Conservation (phyloP, 1,140 invertebrate species). For the Neelides sp. region DNA sequence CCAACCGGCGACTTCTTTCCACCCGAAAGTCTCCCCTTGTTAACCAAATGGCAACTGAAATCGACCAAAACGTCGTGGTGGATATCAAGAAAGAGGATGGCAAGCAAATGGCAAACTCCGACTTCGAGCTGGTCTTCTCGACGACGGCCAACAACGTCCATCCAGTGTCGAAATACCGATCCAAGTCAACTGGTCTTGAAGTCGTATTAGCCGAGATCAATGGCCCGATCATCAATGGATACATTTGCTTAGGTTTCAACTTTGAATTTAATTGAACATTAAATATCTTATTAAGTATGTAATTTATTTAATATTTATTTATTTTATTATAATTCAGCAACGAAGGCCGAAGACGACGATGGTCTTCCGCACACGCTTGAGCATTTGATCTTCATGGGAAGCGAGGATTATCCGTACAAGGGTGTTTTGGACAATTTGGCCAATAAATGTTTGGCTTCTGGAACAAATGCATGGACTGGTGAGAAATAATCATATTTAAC, state of each 20-base stretch:
- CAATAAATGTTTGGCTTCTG: conserved; percentile 74
- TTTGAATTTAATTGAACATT: conserved; percentile 4
- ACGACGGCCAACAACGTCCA: conserved; percentile 53
- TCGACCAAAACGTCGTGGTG: too few relatives aligned
- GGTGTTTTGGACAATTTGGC: conserved; percentile 76
- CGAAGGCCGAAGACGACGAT: conserved; percentile 81
- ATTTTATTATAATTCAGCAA: conserved; percentile 45
- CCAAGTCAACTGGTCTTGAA: conserved; percentile 59
- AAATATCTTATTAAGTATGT: not conserved
- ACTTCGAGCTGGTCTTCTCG: conserved; percentile 49
- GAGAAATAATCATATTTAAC: conserved; percentile 24
- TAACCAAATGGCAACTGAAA: too few relatives aligned
- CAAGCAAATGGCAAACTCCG: too few relatives aligned
- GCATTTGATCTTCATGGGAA: conserved; percentile 82
- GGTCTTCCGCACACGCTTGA: conserved; percentile 84
- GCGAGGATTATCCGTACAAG: conserved; percentile 78
- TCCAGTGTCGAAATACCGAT: conserved; percentile 68
- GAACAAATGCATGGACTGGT: conserved; percentile 71
- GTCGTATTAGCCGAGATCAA: conserved; percentile 69
- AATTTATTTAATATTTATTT: conserved; percentile 3
- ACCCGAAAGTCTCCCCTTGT: too few relatives aligned
- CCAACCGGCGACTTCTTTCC: too few relatives aligned
- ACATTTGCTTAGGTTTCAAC: conserved; percentile 63
- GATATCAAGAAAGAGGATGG: too few relatives aligned
- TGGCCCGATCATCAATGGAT: conserved; percentile 72